A percentile compares a stretch with the other conserved stretches of the same genome.
Conservation (phyloP, 2,888 invertebrate genomes). For the Euplexia lucipara region DNA sequence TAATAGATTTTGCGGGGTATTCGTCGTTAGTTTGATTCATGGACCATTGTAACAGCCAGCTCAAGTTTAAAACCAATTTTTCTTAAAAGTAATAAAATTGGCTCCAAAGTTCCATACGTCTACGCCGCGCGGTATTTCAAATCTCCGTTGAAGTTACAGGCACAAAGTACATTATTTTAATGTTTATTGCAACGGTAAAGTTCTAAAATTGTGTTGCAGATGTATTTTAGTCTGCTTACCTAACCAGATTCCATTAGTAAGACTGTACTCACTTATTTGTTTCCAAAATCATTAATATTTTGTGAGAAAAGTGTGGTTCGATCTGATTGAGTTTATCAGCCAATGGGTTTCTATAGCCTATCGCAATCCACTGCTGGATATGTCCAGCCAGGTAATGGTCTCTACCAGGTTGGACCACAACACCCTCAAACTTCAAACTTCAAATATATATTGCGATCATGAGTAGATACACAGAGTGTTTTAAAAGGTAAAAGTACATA, state of each 20-base stretch:
- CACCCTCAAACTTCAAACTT: too few species aligned
- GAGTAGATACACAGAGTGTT: too few species aligned
- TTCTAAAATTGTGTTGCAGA: background rate
- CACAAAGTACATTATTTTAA: background rate
- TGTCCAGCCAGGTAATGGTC: too few species aligned
- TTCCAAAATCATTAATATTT: background rate
- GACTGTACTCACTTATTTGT: background rate
- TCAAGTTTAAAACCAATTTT: constrained; percentile 18
- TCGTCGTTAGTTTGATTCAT: constrained; percentile 34
- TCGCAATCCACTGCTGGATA: too few species aligned
- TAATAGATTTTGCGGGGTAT: constrained; percentile 1
- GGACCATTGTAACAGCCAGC: background rate
- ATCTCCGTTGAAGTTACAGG: background rate
- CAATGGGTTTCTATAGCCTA: too few species aligned
- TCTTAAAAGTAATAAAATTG: constrained; percentile 4
- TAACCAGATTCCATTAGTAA: background rate
- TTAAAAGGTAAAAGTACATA: too few species aligned
- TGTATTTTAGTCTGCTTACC: background rate
- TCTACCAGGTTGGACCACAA: too few species aligned
- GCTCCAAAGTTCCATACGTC: background rate
- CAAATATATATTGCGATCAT: too few species aligned
- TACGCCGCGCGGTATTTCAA: background rate
- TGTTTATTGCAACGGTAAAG: background rate
- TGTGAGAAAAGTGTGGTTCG: background rate
- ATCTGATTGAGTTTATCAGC: background rate